Percentiles rank a stretch among this genome's conserved stretches.
phyloP scores from a whole-genome alignment of 2,888 invertebrate species.

The Tetragonisca angustula region DNA sequence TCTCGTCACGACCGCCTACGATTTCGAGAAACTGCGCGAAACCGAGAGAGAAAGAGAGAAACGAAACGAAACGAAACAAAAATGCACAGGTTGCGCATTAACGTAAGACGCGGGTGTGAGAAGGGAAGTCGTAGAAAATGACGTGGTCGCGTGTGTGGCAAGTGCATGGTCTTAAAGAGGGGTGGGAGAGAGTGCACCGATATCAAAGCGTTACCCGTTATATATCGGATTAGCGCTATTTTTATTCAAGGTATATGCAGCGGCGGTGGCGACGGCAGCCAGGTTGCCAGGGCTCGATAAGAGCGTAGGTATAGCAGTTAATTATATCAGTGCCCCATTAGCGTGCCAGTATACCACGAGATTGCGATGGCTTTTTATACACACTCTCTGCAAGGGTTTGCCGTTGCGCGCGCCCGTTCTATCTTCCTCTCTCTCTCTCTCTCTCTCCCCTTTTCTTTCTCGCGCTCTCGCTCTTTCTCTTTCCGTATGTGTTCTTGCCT shows the following conservation, averaged over 20 bases:
- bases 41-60: background rate
- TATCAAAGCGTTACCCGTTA: constrained; percentile 53
- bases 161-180: constrained; percentile 10
- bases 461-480: background rate
- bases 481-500: constrained; percentile 43
- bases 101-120: constrained; percentile 42
- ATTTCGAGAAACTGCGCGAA: background rate
- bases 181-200: background rate
- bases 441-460: background rate
- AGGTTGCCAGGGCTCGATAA: constrained; percentile 69
- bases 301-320: constrained; percentile 74
- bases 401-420: constrained; percentile 30
- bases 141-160: constrained; percentile 59
- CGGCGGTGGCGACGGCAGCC: constrained; percentile 27
- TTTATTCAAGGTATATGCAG: constrained; percentile 70
- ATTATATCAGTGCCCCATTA: constrained; percentile 78
- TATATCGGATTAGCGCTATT: constrained; percentile 65
- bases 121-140: constrained; percentile 62
- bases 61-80: background rate
- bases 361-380: constrained; percentile 74
- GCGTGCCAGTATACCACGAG: constrained; percentile 74
- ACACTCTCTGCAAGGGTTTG: constrained; percentile 52
- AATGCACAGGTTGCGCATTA: constrained; percentile 57
- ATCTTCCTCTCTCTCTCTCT: background rate
- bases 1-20: constrained; percentile 7